These are phyloP conservation scores for Tenodera sinensis DNA, from an alignment of 2,888 invertebrate genomes.

Conservation along the genomic window DNA sequence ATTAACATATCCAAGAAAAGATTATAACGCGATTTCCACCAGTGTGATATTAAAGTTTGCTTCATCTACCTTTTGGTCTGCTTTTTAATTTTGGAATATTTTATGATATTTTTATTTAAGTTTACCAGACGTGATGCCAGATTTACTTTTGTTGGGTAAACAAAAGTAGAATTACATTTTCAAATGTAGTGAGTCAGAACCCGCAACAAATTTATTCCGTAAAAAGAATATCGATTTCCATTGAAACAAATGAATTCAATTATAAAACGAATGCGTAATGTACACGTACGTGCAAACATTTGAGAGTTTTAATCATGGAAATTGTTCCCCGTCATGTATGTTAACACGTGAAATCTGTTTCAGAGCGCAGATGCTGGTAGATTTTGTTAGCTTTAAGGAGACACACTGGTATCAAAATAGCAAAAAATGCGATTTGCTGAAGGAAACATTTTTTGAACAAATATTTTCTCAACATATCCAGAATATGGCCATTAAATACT, in stretches of 20 bases:
- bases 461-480: too few relatives aligned
- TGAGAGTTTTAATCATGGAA: not conserved
- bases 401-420: too few relatives aligned
- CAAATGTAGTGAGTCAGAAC: not conserved
- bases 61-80: too few relatives aligned
- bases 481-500: too few relatives aligned
- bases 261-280: not conserved
- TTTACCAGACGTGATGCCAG: not conserved
- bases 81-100: not conserved
- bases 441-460: too few relatives aligned
- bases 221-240: not conserved
- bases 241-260: not conserved
- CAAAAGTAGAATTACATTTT: not conserved
- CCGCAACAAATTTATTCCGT: not conserved
- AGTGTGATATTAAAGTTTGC: too few relatives aligned
- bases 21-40: too few relatives aligned
- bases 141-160: not conserved
- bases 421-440: too few relatives aligned
- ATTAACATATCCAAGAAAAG: too few relatives aligned
- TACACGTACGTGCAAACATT: not conserved
- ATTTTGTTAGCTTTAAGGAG: not conserved
- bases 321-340: not conserved
- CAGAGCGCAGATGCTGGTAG: not conserved
- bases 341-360: not conserved
- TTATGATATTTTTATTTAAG: not conserved